These are phyloP conservation scores for Abramis brama DNA, from an alignment of 2,113 vertebrate genomes.

Conservation along the genomic window DNA sequence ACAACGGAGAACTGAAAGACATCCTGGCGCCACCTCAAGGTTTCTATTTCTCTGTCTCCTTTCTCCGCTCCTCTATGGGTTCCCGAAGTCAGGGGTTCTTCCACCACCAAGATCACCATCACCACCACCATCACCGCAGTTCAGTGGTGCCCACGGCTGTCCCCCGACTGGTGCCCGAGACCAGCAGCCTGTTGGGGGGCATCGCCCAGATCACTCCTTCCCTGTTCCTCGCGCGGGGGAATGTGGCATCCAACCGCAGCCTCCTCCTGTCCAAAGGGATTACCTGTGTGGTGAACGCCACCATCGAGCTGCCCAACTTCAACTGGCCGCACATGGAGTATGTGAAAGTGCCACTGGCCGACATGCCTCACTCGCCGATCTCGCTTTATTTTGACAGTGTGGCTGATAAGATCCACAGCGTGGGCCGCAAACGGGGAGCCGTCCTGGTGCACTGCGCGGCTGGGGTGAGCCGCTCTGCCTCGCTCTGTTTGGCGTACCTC, in stretches of 20 bases:
- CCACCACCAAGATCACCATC: conserved; percentile 69
- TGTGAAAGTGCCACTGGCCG: conserved; percentile 93
- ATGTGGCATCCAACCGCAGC: conserved; percentile 92
- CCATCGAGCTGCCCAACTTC: conserved; percentile 95
- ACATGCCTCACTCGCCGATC: conserved; percentile 94
- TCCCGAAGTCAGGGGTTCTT: conserved; percentile 90
- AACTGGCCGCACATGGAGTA: conserved; percentile 98
- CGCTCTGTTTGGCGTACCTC: conserved; percentile 95
- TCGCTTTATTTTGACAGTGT: conserved; percentile 95
- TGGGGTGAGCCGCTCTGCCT: conserved; percentile 93
- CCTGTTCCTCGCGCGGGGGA: conserved; percentile 93
- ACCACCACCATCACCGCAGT: conserved; percentile 74
- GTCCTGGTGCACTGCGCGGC: conserved; percentile 94
- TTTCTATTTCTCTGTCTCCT: conserved; percentile 30
- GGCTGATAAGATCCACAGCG: conserved; percentile 94
- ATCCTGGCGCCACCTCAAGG: conserved; percentile 34
- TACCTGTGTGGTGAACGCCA: conserved; percentile 95
- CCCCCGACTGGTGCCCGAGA: conserved; percentile 87
- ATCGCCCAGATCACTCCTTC: conserved; percentile 96
- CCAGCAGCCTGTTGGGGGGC: conserved; percentile 82
- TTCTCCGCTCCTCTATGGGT: conserved; percentile 78
- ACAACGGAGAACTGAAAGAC: conserved; percentile 63
- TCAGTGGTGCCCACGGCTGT: conserved; percentile 77
- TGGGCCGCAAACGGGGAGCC: conserved; percentile 91
- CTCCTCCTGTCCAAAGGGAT: conserved; percentile 93